phyloP scores from a whole-genome alignment of 2,888 invertebrate genomes.

The Bhutanitis thaidina region DNA sequence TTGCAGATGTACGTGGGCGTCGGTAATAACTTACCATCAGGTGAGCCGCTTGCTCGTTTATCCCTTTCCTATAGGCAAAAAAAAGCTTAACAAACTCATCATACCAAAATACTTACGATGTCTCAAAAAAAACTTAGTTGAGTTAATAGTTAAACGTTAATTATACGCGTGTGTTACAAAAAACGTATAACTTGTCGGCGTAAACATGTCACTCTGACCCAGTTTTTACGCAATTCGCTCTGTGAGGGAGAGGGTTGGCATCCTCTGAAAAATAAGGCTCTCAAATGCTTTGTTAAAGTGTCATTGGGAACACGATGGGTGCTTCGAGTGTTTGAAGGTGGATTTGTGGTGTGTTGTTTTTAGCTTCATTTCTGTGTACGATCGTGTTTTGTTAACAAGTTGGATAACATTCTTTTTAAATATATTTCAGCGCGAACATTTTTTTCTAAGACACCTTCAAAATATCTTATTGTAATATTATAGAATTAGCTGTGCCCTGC shows the following conservation, averaged over 20 bases:
- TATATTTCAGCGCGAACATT: too few species aligned
- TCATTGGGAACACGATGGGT: conserved; percentile 15
- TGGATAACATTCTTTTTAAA: neutral
- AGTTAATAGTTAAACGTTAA: neutral
- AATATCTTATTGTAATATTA: too few species aligned
- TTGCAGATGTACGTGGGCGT: too few species aligned
- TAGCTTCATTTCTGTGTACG: conserved; percentile 1
- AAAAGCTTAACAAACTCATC: too few species aligned
- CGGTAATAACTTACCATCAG: too few species aligned
- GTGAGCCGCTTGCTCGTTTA: too few species aligned
- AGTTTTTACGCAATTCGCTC: conserved; percentile 63
- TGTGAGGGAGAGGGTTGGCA: conserved; percentile 34
- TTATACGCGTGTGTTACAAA: neutral
- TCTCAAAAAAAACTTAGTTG: too few species aligned
- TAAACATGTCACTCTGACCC: conserved; percentile 43
- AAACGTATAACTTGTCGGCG: conserved; percentile 13
- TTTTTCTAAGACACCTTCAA: too few species aligned
- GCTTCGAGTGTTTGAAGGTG: conserved; percentile 14
- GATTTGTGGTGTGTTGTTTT: conserved; percentile 13
- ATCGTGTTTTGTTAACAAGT: conserved; percentile 1
- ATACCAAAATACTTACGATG: too few species aligned
- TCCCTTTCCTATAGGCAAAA: too few species aligned
- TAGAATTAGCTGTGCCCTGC: too few species aligned
- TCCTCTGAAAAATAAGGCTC: conserved; percentile 45
- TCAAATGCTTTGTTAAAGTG: conserved; percentile 24